Conservation (phyloP, 2,888 invertebrate species). For the Alloplasta piceator region DNA sequence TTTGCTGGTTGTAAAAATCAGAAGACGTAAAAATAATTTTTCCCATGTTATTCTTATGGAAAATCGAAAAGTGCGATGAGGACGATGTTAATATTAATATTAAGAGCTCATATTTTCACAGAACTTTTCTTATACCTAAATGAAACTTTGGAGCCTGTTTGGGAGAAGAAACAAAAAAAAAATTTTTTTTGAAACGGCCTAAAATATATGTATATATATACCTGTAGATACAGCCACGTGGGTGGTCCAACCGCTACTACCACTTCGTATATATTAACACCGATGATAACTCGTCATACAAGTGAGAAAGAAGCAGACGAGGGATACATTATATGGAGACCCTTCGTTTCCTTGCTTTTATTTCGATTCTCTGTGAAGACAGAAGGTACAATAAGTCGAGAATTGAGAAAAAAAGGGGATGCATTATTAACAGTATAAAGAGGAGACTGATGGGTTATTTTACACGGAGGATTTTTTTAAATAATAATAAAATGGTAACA, state of each 20-base stretch:
- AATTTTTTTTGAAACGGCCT: too few relatives aligned
- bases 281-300: slow-evolving; percentile 74
- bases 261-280: slow-evolving; percentile 77
- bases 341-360: slow-evolving; percentile 32
- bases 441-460: not conserved
- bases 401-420: not conserved
- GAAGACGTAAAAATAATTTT: too few relatives aligned
- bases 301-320: slow-evolving; percentile 51
- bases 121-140: too few relatives aligned
- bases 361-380: slow-evolving; percentile 9
- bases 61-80: too few relatives aligned
- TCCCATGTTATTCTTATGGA: too few relatives aligned
- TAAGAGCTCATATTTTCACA: too few relatives aligned
- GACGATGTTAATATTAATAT: too few relatives aligned
- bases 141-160: too few relatives aligned
- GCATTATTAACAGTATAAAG: not conserved
- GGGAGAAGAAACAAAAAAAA: too few relatives aligned
- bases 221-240: slow-evolving; percentile 72
- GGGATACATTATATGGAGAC: slow-evolving; percentile 43
- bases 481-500: not conserved
- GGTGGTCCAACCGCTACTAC: slow-evolving; percentile 74
- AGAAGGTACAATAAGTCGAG: not conserved
- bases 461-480: too few relatives aligned
- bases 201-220: too few relatives aligned
- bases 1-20: too few relatives aligned